These are phyloP conservation scores for Cyanistes caeruleus DNA, from an alignment of 2,113 vertebrate genomes.

Conservation along the genomic window DNA sequence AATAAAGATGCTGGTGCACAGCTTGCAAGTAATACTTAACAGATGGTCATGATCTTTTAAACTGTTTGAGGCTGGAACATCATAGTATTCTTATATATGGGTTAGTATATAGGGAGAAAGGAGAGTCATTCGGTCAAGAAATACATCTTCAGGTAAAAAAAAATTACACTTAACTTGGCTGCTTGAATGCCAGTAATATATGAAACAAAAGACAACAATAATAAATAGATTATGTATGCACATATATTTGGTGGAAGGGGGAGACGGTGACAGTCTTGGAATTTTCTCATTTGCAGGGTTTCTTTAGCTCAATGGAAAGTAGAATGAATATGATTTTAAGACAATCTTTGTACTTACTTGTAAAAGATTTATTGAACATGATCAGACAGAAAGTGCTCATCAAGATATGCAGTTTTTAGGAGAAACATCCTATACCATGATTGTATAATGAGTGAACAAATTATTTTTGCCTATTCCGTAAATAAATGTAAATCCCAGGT, in stretches of 20 bases:
- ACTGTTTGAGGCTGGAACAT: background rate
- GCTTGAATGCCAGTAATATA: background rate
- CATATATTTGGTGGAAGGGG: background rate
- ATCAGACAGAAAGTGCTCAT: background rate
- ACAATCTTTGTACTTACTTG: background rate
- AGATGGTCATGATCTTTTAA: background rate
- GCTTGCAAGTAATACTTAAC: constrained; percentile 2
- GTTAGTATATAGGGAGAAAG: background rate
- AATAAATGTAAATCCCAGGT: background rate
- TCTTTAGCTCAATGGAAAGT: background rate
- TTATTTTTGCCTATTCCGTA: background rate
- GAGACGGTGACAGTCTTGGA: background rate
- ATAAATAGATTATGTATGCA: background rate
- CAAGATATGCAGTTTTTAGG: background rate
- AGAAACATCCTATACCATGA: background rate
- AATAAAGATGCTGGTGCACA: background rate
- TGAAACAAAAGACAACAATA: background rate
- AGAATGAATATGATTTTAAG: background rate
- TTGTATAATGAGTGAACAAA: background rate
- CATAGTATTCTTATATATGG: background rate
- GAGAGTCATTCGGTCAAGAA: background rate
- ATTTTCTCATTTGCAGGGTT: background rate
- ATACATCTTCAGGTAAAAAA: background rate
- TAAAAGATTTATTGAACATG: background rate
- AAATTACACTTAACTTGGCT: background rate